Evolutionary conservation across 2,888 invertebrate species (phyloP), one percentile per base, ranked within the genome.

Genomic region (Sarcophaga rosellei): DNA sequence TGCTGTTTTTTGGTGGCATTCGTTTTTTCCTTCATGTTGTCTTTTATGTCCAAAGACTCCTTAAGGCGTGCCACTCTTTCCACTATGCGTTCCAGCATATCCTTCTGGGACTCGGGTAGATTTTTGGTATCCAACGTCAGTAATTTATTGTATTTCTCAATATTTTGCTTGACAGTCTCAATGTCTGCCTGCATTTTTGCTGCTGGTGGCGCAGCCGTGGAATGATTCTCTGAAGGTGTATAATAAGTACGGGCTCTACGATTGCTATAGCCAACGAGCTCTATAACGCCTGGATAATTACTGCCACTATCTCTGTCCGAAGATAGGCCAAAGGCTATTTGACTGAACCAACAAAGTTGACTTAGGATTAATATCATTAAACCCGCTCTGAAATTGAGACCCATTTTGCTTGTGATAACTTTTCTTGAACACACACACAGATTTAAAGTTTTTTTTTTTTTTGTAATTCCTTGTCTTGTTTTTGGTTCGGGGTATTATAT

Each of bases 61-160:
- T 93, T 93, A 0, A 93, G 89, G 1, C 93, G 90, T 3, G 93
- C 93, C 82, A 93, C 93, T 62, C 93, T 90, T 76, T 93, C 93
- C 53, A 93, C 93, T 63, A 93, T 93, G n/a, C 92, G 88, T 76
- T 93, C 92, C 69, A 93, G 87, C 90, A 93, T 92, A 81, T 92
- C 91, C 91, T 93, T 93, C 84, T 93, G 93, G 45, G 92, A 92
- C 81, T 92, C 92, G 0, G 93, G 92, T 66, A 93, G 85, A 85
- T 93, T 92, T 88, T 91, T 92, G 0, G 92, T 92, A 87, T 93
- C 93, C 86, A 93, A 73, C 84, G 92, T 92, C 4, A 93, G 83
- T 17, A 93, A 87, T 25, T 91, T 90, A 85, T 93, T 93, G 80
- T 93, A 93, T 86, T 93, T 92, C 73, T 92, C 91, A 79, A 93